Base-by-base conservation (phyloP, 2,797 vertebrate species). In the Botia kubotai region DNA sequence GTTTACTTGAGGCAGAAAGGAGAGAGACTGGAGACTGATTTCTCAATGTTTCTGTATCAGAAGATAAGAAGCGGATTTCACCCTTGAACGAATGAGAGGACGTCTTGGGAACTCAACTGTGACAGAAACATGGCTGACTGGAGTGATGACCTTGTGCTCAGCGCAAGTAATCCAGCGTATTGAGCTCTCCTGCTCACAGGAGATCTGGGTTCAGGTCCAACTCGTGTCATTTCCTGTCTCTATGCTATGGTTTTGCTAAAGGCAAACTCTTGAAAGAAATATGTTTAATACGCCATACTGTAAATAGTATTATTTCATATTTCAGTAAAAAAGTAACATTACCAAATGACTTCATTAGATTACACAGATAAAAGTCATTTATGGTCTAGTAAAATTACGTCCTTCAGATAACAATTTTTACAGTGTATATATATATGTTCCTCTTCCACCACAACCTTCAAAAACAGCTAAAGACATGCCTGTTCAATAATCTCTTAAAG, bases 71-170 rank as follows among this genome's bases (percentile, higher is more conserved):
- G 60, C 29, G 50, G 62, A 78, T 63, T 72, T 57, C 19, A 72
- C 62, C 13, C 52, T 58, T 66, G 50, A 66, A 33, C 71, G 60
- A 72, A 66, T 73, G 48, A 80, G 50, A 13, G 36, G 70, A 73
- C 23, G 43, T 65, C 50, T 80, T 14, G 43, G 46, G 33, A 72
- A 73, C 58, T 73, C 69, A 55, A 55, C 55, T 57, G 55, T 70
- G 43, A 78, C 26, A 33, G 76, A 60, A 62, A 70, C 58, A 70
- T 58, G 50, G 53, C 68, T 46, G 66, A 71, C 58, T 62, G 13
- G 58, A 62, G 23, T 62, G 26, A 29, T 62, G 58, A 62, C 58
- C 58, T 62, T 62, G 58, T 62, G 57, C 2, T 4, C 3, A 21
- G 57, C 13, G 57, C 57, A 21, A 71, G 80, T 63, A 71, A 65